Conservation (phyloP, 2,888 invertebrate genomes). For the Ophioninae sp. region DNA sequence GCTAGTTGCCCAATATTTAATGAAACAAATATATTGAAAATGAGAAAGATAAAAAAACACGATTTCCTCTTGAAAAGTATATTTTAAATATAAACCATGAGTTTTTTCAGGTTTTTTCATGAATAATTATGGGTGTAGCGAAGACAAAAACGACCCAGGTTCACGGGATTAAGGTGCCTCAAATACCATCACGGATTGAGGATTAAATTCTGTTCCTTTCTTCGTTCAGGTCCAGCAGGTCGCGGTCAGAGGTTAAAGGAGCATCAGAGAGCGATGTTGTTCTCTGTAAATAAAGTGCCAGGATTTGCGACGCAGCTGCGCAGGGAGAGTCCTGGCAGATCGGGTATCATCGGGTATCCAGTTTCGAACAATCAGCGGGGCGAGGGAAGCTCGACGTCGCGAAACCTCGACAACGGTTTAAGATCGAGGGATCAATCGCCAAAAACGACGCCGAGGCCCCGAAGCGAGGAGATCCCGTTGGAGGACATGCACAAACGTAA, state of each 20-base stretch:
- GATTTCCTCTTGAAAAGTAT: no score
- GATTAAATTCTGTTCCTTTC: conserved; percentile 16
- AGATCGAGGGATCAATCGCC: conserved; percentile 89
- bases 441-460: conserved; percentile 87
- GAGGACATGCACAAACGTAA: conserved; percentile 86
- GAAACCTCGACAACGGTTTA: conserved; percentile 76
- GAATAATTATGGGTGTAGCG: no score
- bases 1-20: no score
- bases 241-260: conserved; percentile 75
- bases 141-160: no score
- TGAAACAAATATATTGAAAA: no score
- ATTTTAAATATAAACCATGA: no score
- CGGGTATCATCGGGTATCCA: conserved; percentile 61
- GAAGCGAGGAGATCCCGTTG: conserved; percentile 91
- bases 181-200: no score
- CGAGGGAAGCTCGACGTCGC: conserved; percentile 67
- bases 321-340: conserved; percentile 75
- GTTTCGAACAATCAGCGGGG: conserved; percentile 67
- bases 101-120: no score
- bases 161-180: no score
- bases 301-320: conserved; percentile 84
- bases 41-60: no score
- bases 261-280: conserved; percentile 74
- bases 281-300: conserved; percentile 79
- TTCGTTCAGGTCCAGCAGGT: conserved; percentile 71